Evolutionary conservation across 1,140 invertebrate genomes (phyloP).

Genomic region (Bicyclus anynana): DNA sequence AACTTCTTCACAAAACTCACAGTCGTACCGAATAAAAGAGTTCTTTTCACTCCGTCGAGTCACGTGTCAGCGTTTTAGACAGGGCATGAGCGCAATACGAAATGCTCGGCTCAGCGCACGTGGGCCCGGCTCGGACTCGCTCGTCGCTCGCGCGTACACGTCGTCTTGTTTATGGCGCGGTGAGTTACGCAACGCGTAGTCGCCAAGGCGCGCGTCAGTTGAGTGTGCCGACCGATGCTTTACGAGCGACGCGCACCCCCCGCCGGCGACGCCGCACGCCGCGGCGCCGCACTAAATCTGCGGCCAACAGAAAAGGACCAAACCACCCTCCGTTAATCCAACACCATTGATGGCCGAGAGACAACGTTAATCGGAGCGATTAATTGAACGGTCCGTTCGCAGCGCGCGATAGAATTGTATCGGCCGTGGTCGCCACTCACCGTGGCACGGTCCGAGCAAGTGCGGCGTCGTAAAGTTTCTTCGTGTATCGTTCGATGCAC

Average conservation of each 20-base stretch:
- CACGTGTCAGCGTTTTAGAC: conserved; percentile 70
- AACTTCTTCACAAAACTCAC: conserved; percentile 71
- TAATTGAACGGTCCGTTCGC: conserved; percentile 64
- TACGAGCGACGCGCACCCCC: conserved; percentile 71
- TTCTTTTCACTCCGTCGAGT: conserved; percentile 65
- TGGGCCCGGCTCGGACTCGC: conserved; percentile 54
- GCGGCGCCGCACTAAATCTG: conserved; percentile 75
- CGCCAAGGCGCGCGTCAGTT: conserved; percentile 74
- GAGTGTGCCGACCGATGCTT: conserved; percentile 77
- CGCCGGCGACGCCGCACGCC: conserved; percentile 62
- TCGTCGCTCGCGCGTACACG: conserved; percentile 43
- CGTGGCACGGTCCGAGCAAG: conserved; percentile 62
- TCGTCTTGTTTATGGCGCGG: conserved; percentile 70
- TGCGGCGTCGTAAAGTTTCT: conserved; percentile 76
- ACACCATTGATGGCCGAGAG: conserved; percentile 64
- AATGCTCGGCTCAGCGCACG: conserved; percentile 56
- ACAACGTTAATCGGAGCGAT: conserved; percentile 68
- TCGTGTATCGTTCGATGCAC: conserved; percentile 77
- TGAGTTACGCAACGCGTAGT: conserved; percentile 75
- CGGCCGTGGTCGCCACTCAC: conserved; percentile 46
- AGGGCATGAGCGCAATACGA: conserved; percentile 70
- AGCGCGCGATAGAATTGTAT: conserved; percentile 59
- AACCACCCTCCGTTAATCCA: conserved; percentile 66
- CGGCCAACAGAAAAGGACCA: conserved; percentile 70
- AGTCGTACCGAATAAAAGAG: conserved; percentile 51